Base-by-base conservation (phyloP, 2,888 invertebrate species). In the Leptura quadrifasciata region DNA sequence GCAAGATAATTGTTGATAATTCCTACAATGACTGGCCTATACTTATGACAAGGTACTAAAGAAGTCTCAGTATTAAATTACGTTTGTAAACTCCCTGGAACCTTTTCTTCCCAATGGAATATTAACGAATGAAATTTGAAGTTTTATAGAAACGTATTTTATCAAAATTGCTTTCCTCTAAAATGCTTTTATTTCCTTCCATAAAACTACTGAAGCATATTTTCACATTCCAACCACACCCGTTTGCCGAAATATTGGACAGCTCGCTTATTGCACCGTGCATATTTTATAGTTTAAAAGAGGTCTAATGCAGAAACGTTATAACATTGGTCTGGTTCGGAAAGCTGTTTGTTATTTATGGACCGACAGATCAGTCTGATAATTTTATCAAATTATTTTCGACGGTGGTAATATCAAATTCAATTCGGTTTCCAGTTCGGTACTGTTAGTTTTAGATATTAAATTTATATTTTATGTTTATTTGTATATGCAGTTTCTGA, bases 171-270 rank as follows among this genome's bases (percentile, higher is more conserved):
- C 47, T 47, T 12, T 4, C 47, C 12, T n/a, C 5, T 2, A 47
- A 47, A 47, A 2, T 47, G n/a, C n/a, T 47, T 47, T 47, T 47
- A 47, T 47, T 47, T 47, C 47, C n/a, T 47, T 47, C 47, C n/a
- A 47, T 47, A 47, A 47, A 47, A 47, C n/a, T 47, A 47, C 47
- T 47, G n/a, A 47, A 47, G 47, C 47, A n/a, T 47, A 47, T n/a
- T 47, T 47, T 47, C n/a, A 47, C n/a, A 47, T 47, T n/a, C 47
- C 47, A 6, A 47, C 47, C 47, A 47, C 15, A 47, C 47, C n/a
- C 47, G n/a, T 47, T 47, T 47, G 47, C 47, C 47, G 47, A 47
- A 47, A 47, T 47, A 47, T 47, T 47, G 47, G 47, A 47, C 47
- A 47, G 47, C 47, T n/a, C 47, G n/a, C 47, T 47, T 47, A 47